Evolutionary conservation across 2,113 vertebrate genomes (phyloP).

Genomic region (Burhinus bistriatus): DNA sequence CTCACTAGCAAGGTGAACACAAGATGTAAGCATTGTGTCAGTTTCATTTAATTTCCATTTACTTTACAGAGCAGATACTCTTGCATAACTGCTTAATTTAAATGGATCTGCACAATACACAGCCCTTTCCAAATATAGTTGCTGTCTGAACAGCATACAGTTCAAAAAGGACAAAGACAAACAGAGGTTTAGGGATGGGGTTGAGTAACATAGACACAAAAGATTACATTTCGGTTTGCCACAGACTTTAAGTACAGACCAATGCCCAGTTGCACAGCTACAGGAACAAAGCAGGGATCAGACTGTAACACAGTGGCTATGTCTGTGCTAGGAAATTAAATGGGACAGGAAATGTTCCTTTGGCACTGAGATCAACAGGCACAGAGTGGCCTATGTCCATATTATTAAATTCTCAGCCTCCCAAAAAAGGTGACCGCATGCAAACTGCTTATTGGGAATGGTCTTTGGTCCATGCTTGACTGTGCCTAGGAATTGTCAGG

Average conservation of each 20-base stretch:
- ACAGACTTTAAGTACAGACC: slow-evolving; percentile 50
- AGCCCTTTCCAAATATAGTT: slow-evolving; percentile 10
- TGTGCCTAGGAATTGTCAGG: background rate
- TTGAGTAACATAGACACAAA: slow-evolving; percentile 47
- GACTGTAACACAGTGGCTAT: slow-evolving; percentile 29
- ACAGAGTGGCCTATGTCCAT: slow-evolving; percentile 46
- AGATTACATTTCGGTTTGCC: slow-evolving; percentile 43
- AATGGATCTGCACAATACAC: background rate
- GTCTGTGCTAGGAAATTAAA: slow-evolving; percentile 57
- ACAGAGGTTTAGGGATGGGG: slow-evolving; percentile 30
- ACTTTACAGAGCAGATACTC: background rate
- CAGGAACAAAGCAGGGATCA: slow-evolving; percentile 44
- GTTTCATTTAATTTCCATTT: background rate
- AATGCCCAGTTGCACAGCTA: slow-evolving; percentile 34
- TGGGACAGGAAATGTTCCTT: slow-evolving; percentile 53
- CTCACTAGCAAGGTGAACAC: background rate
- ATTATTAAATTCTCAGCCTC: slow-evolving; percentile 26
- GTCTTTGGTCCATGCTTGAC: background rate
- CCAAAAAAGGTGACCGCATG: slow-evolving; percentile 20
- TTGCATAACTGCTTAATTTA: background rate
- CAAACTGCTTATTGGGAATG: slow-evolving; percentile 41
- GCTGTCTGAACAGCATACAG: slow-evolving; percentile 6
- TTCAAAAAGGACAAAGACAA: slow-evolving; percentile 33
- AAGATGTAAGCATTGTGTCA: background rate
- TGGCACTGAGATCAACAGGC: slow-evolving; percentile 25